Evolutionary conservation across 2,888 invertebrate genomes (phyloP).

Genomic region (Antheraea assamensis): DNA sequence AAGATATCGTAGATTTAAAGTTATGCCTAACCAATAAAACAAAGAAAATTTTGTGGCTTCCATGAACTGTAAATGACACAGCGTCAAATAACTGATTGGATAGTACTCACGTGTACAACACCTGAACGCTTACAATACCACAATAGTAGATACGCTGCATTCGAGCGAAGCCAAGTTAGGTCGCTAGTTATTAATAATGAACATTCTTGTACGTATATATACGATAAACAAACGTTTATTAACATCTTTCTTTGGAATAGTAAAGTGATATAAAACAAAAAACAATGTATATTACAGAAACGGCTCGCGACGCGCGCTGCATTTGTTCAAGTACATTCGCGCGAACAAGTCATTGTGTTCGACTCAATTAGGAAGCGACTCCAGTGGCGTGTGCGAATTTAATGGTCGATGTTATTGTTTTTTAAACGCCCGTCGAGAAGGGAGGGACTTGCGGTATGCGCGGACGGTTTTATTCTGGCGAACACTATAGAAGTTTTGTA

Average conservation of each 20-base stretch:
- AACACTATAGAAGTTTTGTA: constrained; percentile 3
- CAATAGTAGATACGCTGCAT: too few species aligned
- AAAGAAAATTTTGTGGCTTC: too few species aligned
- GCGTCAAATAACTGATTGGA: too few species aligned
- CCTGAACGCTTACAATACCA: too few species aligned
- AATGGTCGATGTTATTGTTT: constrained; percentile 78
- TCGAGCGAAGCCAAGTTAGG: too few species aligned
- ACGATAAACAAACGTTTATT: not conserved
- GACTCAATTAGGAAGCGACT: constrained; percentile 66
- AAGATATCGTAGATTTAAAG: too few species aligned
- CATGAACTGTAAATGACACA: too few species aligned
- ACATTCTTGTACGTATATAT: not conserved
- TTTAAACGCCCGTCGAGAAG: constrained; percentile 41
- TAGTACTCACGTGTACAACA: too few species aligned
- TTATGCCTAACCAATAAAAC: too few species aligned
- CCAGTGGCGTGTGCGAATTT: constrained; percentile 74
- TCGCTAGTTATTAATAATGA: not conserved
- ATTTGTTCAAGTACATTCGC: constrained; percentile 19
- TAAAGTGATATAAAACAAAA: constrained; percentile 2
- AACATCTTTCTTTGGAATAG: not conserved
- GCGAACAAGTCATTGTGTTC: constrained; percentile 53
- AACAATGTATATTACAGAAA: not conserved
- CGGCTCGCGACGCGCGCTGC: constrained; percentile 11
- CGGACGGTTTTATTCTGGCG: not conserved
- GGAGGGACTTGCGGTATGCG: constrained; percentile 4